Percentiles rank a stretch among this genome's conserved stretches.
phyloP scores from a whole-genome alignment of 2,888 invertebrate genomes.

The Athalia circularis region DNA sequence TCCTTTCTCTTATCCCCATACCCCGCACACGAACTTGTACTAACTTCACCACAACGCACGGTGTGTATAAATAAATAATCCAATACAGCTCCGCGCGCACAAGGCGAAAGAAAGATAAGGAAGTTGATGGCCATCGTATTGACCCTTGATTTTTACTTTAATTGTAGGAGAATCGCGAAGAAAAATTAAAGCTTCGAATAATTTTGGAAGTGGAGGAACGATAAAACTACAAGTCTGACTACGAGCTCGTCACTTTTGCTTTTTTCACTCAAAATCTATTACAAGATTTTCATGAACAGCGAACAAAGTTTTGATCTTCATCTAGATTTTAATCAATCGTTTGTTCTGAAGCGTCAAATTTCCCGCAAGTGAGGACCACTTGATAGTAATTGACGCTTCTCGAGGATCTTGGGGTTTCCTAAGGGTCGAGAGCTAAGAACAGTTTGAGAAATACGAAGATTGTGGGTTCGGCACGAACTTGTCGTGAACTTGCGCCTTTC shows the following conservation, averaged over 20 bases:
- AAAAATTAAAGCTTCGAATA: not conserved
- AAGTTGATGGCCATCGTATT: conserved; percentile 16
- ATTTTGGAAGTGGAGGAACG: too few species aligned
- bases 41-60: conserved; percentile 21
- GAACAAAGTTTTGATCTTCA: not conserved
- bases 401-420: conserved; percentile 14
- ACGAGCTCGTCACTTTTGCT: too few species aligned
- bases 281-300: not conserved
- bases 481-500: conserved; percentile 12
- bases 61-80: conserved; percentile 24
- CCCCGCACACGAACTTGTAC: conserved; percentile 23
- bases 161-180: not conserved
- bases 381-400: conserved; percentile 34
- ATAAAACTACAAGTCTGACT: too few species aligned
- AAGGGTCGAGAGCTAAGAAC: conserved; percentile 10
- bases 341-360: conserved; percentile 4
- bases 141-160: conserved; percentile 25
- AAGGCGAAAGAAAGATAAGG: not conserved
- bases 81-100: not conserved
- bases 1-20: not conserved
- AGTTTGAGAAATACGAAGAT: conserved; percentile 15
- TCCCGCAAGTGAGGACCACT: conserved; percentile 20
- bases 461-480: conserved; percentile 3
- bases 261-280: not conserved
- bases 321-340: conserved; percentile 4